Evolutionary conservation across 2,113 vertebrate species (phyloP).

Genomic region (Panurus biarmicus): DNA sequence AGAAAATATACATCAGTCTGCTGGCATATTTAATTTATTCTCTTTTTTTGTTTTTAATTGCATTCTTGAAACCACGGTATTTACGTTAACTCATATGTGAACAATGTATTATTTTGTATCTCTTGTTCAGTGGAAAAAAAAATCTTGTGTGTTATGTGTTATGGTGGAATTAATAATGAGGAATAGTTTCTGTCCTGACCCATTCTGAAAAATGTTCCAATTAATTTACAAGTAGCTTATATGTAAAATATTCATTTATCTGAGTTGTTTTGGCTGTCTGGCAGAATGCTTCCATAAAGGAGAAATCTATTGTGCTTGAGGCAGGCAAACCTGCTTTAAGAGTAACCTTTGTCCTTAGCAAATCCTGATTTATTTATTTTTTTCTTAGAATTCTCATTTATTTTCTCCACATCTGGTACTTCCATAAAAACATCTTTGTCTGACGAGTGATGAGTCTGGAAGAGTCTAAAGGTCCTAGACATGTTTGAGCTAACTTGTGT

Average conservation of each 20-base stretch:
- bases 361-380: not conserved
- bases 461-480: not conserved
- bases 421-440: slow-evolving; percentile 6
- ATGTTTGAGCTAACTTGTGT: not conserved
- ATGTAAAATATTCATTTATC: not conserved
- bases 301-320: not conserved
- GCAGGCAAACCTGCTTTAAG: not conserved
- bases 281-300: not conserved
- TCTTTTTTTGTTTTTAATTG: not conserved
- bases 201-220: not conserved
- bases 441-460: not conserved
- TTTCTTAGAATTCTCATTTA: not conserved
- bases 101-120: not conserved
- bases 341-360: slow-evolving; percentile 11
- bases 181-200: not conserved
- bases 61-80: not conserved
- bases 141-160: not conserved
- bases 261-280: not conserved
- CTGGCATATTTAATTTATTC: not conserved
- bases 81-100: not conserved
- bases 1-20: not conserved
- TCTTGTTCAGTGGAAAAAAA: not conserved
- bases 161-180: not conserved
- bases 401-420: slow-evolving; percentile 34
- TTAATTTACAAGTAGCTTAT: not conserved